Base-by-base conservation (phyloP, 2,888 invertebrate genomes). In the Diarsia dahlii region DNA sequence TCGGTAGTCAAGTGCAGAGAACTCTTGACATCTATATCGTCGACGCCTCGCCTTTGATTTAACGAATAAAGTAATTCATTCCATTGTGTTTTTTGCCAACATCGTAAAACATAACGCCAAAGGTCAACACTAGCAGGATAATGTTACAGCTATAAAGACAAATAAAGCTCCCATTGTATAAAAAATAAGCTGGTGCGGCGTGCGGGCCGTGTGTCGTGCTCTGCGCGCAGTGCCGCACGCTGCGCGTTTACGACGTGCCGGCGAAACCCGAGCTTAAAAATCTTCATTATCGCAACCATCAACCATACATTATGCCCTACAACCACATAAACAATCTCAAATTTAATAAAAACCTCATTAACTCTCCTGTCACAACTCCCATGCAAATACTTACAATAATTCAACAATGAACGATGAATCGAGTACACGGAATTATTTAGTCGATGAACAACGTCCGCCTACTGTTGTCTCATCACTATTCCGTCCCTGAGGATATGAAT, bases 211-310 rank as follows among this genome's bases (percentile, higher is more conserved):
- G 82, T 71, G 75, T 63, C 66, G 74, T 54, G 65, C 39, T 5
- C 45, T 18, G 12, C 23, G 68, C 66, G 62, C 87, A 39, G 8
- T 39, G 87, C 90, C 90, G 84, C 92, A 91, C 91, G 91, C 91
- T 92, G 92, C 78, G 92, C 88, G 78, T 89, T 91, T 89, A 91
- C 92, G 90, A 91, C 92, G 92, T 92, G 93, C 89, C 86, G 83
- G 85, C 89, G 94, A 91, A 94, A 95, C 92, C 88, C 84, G 94
- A 94, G 88, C 93, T 92, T 91, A 89, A 92, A 82, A 91, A 90
- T 93, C 94, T 93, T 93, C 92, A 94, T 94, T 93, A 94, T 94
- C 93, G 87, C 90, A 78, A 84, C 89, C 91, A 92, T 92, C 93
- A 89, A 89, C 90, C 88, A 90, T 93, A 90, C 86, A 82, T 93